phyloP scores from a whole-genome alignment of 2,113 vertebrate genomes.

The Menura novaehollandiae region DNA sequence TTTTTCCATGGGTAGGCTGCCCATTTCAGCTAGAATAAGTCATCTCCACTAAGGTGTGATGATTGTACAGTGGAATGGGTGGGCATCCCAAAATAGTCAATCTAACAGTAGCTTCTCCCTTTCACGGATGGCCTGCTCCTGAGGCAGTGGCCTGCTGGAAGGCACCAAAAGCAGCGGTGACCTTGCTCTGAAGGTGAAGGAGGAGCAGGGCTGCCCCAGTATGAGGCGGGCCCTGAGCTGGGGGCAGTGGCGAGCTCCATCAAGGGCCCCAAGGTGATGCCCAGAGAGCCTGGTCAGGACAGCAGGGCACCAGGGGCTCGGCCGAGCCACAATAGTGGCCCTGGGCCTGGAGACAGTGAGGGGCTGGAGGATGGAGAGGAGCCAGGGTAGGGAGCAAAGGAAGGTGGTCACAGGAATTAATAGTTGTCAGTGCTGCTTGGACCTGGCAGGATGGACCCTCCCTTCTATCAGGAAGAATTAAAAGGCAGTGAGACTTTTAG shows the following conservation, averaged over 20 bases:
- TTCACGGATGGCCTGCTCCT: neutral
- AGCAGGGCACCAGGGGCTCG: neutral
- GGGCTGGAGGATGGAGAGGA: rapidly evolving
- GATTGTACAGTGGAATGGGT: neutral
- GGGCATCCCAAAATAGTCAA: neutral
- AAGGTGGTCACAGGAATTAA: neutral
- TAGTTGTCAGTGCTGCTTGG: neutral
- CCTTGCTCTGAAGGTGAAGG: neutral
- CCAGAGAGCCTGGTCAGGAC: neutral
- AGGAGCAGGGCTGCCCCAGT: neutral
- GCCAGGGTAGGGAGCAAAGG: neutral
- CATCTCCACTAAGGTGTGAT: neutral
- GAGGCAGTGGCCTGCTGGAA: neutral
- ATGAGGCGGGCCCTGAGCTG: neutral
- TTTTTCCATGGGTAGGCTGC: neutral
- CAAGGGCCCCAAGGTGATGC: neutral
- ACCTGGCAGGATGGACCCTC: neutral
- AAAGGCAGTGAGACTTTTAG: neutral
- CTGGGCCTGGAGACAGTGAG: neutral
- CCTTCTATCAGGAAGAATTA: neutral
- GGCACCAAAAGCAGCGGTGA: neutral
- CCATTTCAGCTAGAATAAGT: neutral
- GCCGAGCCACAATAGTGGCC: neutral
- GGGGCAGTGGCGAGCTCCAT: neutral
- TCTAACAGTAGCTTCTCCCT: neutral